These are phyloP conservation scores for Copidosoma aretas DNA, from an alignment of 2,888 invertebrate species.

Conservation along the genomic window DNA sequence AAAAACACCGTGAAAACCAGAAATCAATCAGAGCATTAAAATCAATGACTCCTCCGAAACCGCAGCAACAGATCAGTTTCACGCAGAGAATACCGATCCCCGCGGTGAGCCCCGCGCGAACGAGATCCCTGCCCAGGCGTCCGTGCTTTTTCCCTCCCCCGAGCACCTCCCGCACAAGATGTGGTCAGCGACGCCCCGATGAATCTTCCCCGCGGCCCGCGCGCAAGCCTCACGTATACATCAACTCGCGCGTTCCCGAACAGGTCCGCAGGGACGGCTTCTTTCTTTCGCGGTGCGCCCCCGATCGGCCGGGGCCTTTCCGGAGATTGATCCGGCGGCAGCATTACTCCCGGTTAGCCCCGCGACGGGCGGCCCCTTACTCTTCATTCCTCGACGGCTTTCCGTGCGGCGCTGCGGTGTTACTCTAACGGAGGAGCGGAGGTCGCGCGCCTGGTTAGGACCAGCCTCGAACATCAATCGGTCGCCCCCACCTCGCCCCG, in stretches of 20 bases:
- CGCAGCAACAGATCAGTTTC: too few relatives aligned
- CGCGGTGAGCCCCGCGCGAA: background rate
- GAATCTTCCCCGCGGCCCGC: background rate
- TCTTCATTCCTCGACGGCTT: conserved; percentile 54
- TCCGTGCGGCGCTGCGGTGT: background rate
- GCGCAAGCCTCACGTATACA: background rate
- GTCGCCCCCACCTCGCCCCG: conserved; percentile 41
- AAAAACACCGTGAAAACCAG: too few relatives aligned
- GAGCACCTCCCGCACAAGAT: background rate
- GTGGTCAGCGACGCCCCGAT: background rate
- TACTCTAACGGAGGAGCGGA: conserved; percentile 12
- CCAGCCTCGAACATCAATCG: background rate
- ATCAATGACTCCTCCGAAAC: too few relatives aligned
- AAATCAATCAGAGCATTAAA: too few relatives aligned
- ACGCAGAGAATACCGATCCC: too few relatives aligned
- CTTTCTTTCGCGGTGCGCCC: conserved; percentile 18
- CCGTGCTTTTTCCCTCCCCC: background rate
- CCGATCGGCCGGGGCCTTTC: conserved; percentile 39
- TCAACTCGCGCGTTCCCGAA: background rate
- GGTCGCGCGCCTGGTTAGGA: conserved; percentile 59
- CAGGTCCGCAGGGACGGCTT: background rate
- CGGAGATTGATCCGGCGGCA: conserved; percentile 59
- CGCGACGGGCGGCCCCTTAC: conserved; percentile 58
- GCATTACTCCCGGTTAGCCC: conserved; percentile 63
- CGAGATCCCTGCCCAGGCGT: background rate